Base-by-base conservation (phyloP, 1,140 invertebrate species). In the Heliothis virescens region DNA sequence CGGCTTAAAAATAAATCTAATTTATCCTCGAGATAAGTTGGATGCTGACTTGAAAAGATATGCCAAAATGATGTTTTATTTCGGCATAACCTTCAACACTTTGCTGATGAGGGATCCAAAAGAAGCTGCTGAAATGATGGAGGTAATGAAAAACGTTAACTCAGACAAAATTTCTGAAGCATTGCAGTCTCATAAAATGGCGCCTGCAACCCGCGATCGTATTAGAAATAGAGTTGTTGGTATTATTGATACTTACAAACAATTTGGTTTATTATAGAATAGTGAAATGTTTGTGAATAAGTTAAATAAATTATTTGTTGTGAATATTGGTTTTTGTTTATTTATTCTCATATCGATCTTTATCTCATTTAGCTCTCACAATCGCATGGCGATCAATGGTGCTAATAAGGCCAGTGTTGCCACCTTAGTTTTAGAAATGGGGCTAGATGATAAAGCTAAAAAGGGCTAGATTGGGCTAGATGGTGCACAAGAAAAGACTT, bases 11-110 rank as follows among this genome's bases (percentile, higher is more conserved):
- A 77, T 78, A 3, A 80, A 71, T 3, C 72, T 47, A 29, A 59
- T 83, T 10, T 86, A 86, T 52, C 83, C 83, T 1, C 78, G 69
- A 55, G 82, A 80, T 1, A 41, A 79, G 29, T 55, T 85, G 26
- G 79, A 83, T 34, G 65, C 77, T 12, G 83, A 85, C 52, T 16
- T 83, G 3, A 83, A 71, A 50, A 79, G 79, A 69, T 78, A 79
- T 50, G 72, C 48, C 0, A 80, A 71, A 62, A 18, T 50, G 0
- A 16, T 62, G 2, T 62, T 59, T n/a, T 57, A 16, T 41, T 10
- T 74, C 13, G 59, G 34, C 0, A 0, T 55, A 3, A 15, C 60
- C 1, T 47, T 74, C 3, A 41, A 13, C 2, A 55, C 16, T 16
- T 11, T 74, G 12, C 11, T 60, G 15, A 74, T 60, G 16, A 74